Percentiles rank a stretch among this genome's conserved stretches.
phyloP scores from a whole-genome alignment of 1,140 invertebrate species.

The Bombus haemorrhoidalis region DNA sequence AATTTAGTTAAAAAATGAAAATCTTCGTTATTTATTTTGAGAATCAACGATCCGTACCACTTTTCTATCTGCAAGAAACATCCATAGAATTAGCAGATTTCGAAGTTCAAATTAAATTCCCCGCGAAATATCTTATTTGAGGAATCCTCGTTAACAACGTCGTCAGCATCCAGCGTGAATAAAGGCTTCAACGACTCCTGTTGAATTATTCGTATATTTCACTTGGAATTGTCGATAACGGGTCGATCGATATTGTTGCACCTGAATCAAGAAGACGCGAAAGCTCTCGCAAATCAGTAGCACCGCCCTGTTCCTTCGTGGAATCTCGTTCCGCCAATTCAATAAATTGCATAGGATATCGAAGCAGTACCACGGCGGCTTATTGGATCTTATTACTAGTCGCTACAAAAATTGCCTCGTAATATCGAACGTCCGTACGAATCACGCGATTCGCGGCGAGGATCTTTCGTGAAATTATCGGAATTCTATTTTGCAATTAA shows the following conservation, averaged over 20 bases:
- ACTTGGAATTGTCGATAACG: neutral
- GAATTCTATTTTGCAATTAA: constrained; percentile 46
- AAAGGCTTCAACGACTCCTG: neutral
- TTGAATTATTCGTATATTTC: constrained; percentile 14
- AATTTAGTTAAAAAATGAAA: no score
- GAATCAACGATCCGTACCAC: neutral
- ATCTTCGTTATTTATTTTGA: no score
- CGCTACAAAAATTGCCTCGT: constrained; percentile 24
- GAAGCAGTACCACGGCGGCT: neutral
- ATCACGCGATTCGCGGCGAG: neutral
- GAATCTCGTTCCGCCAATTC: constrained; percentile 22
- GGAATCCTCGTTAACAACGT: neutral
- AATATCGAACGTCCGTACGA: neutral
- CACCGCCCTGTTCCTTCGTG: neutral
- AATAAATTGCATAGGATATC: constrained; percentile 31
- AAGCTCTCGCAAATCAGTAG: neutral
- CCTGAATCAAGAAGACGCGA: neutral
- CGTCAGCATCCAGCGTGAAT: neutral
- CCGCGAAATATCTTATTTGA: neutral
- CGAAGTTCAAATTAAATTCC: neutral
- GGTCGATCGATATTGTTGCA: neutral
- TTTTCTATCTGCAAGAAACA: neutral
- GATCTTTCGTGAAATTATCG: constrained; percentile 44
- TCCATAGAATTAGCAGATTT: neutral
- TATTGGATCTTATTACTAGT: constrained; percentile 36